Evolutionary conservation across 2,888 invertebrate genomes (phyloP).

Genomic region (Megastigmus dorsalis): DNA sequence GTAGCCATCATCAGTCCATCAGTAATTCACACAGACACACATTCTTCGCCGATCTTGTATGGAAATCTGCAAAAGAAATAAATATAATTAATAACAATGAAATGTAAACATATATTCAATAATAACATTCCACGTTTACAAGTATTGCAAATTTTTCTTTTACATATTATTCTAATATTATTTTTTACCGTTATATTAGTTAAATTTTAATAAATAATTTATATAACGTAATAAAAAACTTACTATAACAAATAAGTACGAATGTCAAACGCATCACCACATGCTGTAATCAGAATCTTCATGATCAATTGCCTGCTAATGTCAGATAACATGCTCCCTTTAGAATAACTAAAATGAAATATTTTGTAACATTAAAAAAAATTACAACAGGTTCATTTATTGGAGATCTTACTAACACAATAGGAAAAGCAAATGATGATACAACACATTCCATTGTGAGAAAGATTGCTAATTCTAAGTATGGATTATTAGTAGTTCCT

Average conservation of each 20-base stretch:
- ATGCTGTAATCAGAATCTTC: constrained; percentile 91
- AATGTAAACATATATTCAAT: not conserved
- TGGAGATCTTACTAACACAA: constrained; percentile 90
- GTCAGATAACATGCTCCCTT: constrained; percentile 92
- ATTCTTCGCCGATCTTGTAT: constrained; percentile 56
- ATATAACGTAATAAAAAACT: constrained; percentile 45
- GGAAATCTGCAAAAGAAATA: constrained; percentile 55
- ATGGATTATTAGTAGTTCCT: constrained; percentile 84
- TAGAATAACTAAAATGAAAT: constrained; percentile 80
- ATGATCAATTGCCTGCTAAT: constrained; percentile 90
- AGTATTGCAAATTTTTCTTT: no score
- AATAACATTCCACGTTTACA: not conserved
- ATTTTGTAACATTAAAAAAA: not conserved
- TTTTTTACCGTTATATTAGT: no score
- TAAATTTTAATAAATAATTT: no score
- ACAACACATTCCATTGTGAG: constrained; percentile 96
- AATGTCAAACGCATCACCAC: constrained; percentile 80
- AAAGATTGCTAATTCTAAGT: constrained; percentile 93
- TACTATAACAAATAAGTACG: constrained; percentile 70
- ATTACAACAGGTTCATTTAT: constrained; percentile 76
- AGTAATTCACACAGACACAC: constrained; percentile 59
- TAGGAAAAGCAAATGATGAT: constrained; percentile 97
- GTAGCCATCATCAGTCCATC: constrained; percentile 67
- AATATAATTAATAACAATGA: not conserved
- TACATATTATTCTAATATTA: no score